These are phyloP conservation scores for Torymus texanus DNA, from an alignment of 2,888 invertebrate species.

Conservation along the genomic window DNA sequence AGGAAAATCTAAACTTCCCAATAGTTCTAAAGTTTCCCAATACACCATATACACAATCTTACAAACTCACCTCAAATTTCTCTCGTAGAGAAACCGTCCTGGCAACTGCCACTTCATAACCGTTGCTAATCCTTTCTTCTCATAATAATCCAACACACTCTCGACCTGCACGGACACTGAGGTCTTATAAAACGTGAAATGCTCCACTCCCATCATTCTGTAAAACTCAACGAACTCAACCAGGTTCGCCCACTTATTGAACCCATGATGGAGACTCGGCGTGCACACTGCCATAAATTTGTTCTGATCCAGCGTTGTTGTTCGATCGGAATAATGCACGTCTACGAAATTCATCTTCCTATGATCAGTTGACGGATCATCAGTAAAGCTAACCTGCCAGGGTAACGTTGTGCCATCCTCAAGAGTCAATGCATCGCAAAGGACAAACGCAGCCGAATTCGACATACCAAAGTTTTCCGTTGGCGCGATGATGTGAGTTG, in stretches of 20 bases:
- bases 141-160: conserved; percentile 72
- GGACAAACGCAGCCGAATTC: conserved; percentile 60
- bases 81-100: conserved; percentile 64
- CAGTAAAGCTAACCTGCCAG: conserved; percentile 56
- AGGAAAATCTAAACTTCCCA: too few relatives aligned
- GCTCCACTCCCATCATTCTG: conserved; percentile 74
- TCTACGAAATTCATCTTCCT: conserved; percentile 36
- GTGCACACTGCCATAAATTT: conserved; percentile 72
- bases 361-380: not conserved
- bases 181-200: conserved; percentile 76
- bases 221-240: conserved; percentile 77
- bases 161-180: conserved; percentile 70
- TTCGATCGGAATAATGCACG: conserved; percentile 8
- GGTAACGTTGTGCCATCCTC: conserved; percentile 54
- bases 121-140: conserved; percentile 66
- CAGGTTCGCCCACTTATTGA: conserved; percentile 73
- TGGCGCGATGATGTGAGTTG: conserved; percentile 53
- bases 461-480: conserved; percentile 59
- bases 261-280: conserved; percentile 74
- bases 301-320: conserved; percentile 13
- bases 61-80: conserved; percentile 62
- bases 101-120: conserved; percentile 74
- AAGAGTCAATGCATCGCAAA: conserved; percentile 57
- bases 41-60: too few relatives aligned
- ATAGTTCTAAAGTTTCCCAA: too few relatives aligned